Conservation (phyloP, 2,888 invertebrate genomes). For the Gastracanthus pulcherrimus region DNA sequence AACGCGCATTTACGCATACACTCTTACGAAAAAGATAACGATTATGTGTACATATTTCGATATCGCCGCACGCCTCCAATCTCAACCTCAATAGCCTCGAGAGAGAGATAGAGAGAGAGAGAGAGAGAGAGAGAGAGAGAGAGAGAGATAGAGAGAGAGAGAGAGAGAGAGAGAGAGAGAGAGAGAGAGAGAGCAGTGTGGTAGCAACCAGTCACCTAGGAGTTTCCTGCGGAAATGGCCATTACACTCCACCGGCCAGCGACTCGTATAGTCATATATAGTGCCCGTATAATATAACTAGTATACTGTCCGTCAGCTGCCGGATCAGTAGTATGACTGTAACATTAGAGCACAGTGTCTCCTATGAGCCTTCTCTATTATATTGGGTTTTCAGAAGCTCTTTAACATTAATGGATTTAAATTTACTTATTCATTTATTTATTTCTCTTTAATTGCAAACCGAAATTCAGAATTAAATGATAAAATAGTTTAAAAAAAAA, state of each 20-base stretch:
- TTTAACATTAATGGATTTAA: too few species aligned
- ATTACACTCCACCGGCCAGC: slow-evolving; percentile 36
- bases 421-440: too few species aligned
- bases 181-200: too few species aligned
- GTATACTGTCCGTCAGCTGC: neutral
- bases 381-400: too few species aligned
- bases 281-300: neutral
- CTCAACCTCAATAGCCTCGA: slow-evolving; percentile 2
- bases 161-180: neutral
- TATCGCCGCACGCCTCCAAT: neutral
- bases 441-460: too few species aligned
- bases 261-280: neutral
- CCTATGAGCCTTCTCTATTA: neutral
- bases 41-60: slow-evolving; percentile 1
- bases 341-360: neutral
- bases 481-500: too few species aligned
- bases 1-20: neutral
- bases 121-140: neutral
- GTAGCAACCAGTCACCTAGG: slow-evolving; percentile 22
- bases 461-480: too few species aligned
- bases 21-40: neutral
- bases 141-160: neutral
- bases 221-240: slow-evolving; percentile 51
- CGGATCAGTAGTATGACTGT: neutral
- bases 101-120: neutral